Base-by-base conservation (phyloP, 2,888 invertebrate species). In the Erebia aethiops region DNA sequence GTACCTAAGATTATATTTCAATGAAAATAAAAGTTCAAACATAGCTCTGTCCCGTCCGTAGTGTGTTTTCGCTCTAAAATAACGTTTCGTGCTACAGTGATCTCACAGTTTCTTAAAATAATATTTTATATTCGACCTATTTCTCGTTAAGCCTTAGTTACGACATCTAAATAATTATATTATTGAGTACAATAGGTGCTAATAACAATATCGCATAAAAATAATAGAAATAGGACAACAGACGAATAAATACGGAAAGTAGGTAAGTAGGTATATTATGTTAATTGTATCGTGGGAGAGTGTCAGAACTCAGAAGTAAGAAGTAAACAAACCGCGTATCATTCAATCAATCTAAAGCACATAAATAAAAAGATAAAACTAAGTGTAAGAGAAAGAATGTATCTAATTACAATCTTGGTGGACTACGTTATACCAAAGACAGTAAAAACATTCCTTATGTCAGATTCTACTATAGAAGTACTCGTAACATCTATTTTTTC, bases 191-290 rank as follows among this genome's bases (percentile, higher is more conserved):
- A 18, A 3, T 18, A 18, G 10, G 54, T 18, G 18, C 46, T 62
- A 62, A 49, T 49, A 49, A 62, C 14, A 21, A 14, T 7, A 46
- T 21, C 21, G 21, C 62, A 49, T 62, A 62, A 49, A 61, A 61
- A 46, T 61, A 46, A 43, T 62, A 49, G 62, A 62, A 49, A 62
- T 18, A 62, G 49, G 49, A 49, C 62, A 62, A 62, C 49, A 62
- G 62, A 49, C 49, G 18, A 49, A 62, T 62, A 62, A 62, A 62
- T 49, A 62, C 49, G 62, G 62, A 5, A 21, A 49, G 49, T 21
- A 62, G 26, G 26, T 26, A 26, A 26, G 26, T 16, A 16, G 0
- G n/a, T 18, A 18, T 56, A 56, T 57, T 57, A 62, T 62, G 62
- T 46, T 49, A 21, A 49, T 62, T 13, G 62, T 14, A 49, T 62